Evolutionary conservation across 1,140 invertebrate genomes (phyloP).

Genomic region (Drosophila pseudoananassae): DNA sequence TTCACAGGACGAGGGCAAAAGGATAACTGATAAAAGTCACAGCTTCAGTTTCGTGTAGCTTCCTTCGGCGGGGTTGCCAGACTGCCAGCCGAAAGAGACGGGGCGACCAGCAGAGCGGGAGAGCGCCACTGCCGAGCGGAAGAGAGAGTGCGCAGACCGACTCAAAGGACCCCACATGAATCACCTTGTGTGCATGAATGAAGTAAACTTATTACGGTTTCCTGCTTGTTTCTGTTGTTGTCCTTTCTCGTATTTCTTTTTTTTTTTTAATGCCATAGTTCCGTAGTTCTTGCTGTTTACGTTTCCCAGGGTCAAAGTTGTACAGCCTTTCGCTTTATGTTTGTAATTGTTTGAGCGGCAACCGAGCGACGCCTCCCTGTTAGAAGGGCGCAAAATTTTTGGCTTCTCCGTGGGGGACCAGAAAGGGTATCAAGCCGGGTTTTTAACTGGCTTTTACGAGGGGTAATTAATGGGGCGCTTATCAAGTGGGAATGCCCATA

Average conservation of each 20-base stretch:
- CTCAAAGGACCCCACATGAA: slow-evolving; percentile 5
- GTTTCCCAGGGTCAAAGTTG: slow-evolving; percentile 74
- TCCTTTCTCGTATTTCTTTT: slow-evolving; percentile 3
- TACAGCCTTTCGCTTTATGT: slow-evolving; percentile 70
- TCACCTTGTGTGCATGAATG: slow-evolving; percentile 66
- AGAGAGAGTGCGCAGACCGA: slow-evolving; percentile 18
- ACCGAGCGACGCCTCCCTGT: slow-evolving; percentile 50
- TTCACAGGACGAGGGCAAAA: slow-evolving; percentile 48
- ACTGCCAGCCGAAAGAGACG: background rate
- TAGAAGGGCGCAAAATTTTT: slow-evolving; percentile 34
- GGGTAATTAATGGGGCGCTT: background rate
- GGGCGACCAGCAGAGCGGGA: background rate
- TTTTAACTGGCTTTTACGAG: background rate
- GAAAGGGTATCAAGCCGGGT: slow-evolving; percentile 19
- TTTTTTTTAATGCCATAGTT: slow-evolving; percentile 29
- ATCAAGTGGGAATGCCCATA: background rate
- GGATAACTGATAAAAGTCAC: slow-evolving; percentile 68
- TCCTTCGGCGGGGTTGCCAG: slow-evolving; percentile 50
- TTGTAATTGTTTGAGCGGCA: slow-evolving; percentile 71
- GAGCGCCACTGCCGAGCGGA: background rate
- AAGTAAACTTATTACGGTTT: slow-evolving; percentile 48
- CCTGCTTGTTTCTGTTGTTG: slow-evolving; percentile 18
- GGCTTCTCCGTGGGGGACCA: background rate
- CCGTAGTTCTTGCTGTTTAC: slow-evolving; percentile 62
- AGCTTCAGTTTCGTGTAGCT: slow-evolving; percentile 4